phyloP scores from a whole-genome alignment of 2,797 vertebrate genomes.

The Phylloscopus collybita region DNA sequence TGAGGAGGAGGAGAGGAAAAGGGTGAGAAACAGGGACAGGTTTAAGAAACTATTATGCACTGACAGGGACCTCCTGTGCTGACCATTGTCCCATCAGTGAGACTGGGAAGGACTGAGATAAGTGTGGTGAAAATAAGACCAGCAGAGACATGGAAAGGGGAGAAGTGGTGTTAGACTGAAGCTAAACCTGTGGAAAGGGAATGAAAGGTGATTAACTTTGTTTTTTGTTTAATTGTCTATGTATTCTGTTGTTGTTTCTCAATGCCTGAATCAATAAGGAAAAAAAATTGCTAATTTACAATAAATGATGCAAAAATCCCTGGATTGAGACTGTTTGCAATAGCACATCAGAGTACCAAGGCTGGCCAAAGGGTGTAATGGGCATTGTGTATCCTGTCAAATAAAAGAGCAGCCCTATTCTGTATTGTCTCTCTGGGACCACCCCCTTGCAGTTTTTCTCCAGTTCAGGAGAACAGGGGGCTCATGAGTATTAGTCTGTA shows the following conservation, averaged over 20 bases:
- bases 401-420: not conserved
- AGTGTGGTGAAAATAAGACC: not conserved
- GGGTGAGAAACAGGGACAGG: not conserved
- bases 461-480: not conserved
- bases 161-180: not conserved
- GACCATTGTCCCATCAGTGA: fast-evolving
- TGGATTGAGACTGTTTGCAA: not conserved
- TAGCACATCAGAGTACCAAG: not conserved
- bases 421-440: not conserved
- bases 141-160: not conserved
- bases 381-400: not conserved
- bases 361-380: not conserved
- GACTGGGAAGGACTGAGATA: not conserved
- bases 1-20: not conserved
- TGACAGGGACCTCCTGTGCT: fast-evolving
- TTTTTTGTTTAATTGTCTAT: not conserved
- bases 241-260: not conserved
- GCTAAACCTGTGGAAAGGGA: not conserved
- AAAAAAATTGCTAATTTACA: not conserved
- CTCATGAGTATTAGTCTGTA: not conserved
- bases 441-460: not conserved
- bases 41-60: not conserved
- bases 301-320: not conserved
- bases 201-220: not conserved
- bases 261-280: not conserved